phyloP scores from a whole-genome alignment of 2,113 vertebrate genomes.

The Origma solitaria region DNA sequence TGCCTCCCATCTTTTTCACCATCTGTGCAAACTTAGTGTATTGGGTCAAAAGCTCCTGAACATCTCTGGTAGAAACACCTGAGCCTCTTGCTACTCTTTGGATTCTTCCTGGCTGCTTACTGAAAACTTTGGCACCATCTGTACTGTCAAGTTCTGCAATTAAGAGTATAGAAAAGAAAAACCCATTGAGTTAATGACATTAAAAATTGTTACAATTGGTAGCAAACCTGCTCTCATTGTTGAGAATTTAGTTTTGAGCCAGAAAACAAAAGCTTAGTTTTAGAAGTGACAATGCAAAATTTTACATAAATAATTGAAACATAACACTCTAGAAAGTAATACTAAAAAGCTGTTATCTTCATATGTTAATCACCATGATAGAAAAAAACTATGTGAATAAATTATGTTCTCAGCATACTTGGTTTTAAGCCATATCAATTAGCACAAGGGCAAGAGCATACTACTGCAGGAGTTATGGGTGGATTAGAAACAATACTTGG shows the following conservation, averaged over 20 bases:
- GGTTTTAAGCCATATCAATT: not conserved
- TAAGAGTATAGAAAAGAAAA: not conserved
- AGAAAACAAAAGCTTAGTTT: not conserved
- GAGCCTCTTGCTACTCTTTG: constrained; percentile 94
- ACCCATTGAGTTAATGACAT: not conserved
- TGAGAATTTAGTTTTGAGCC: not conserved
- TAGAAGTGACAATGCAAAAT: not conserved
- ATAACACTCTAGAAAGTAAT: not conserved
- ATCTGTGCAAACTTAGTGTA: constrained; percentile 99
- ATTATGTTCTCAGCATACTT: not conserved
- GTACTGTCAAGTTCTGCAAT: constrained; percentile 93
- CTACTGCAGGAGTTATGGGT: not conserved
- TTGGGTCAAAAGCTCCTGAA: constrained; percentile 96
- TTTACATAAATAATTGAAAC: not conserved
- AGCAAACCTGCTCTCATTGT: not conserved
- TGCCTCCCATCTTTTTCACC: constrained; percentile 99
- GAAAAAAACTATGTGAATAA: not conserved
- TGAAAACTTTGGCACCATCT: constrained; percentile 97
- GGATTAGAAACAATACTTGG: not conserved
- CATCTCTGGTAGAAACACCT: constrained; percentile 92
- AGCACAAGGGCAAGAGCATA: not conserved
- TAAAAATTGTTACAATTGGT: not conserved
- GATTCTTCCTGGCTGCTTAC: constrained; percentile 94
- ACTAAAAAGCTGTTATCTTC: not conserved
- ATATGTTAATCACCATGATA: not conserved